Percentiles rank a stretch among this genome's conserved stretches.
phyloP scores from a whole-genome alignment of 2,113 vertebrate species.

The Gila orcuttii region DNA sequence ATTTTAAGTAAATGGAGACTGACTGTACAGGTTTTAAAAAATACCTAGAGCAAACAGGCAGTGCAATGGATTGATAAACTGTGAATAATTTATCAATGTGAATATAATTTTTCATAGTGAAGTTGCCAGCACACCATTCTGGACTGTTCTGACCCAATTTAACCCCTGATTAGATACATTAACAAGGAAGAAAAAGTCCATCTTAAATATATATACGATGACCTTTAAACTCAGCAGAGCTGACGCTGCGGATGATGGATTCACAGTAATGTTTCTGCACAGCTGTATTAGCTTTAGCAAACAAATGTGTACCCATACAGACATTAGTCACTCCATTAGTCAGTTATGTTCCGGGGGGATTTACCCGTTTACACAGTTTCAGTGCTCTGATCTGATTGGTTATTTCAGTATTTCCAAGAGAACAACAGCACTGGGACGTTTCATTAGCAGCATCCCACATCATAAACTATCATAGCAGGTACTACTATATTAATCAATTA shows the following conservation, averaged over 20 bases:
- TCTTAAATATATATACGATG: slow-evolving; percentile 14
- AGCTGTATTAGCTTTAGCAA: neutral
- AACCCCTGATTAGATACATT: neutral
- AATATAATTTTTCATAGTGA: neutral
- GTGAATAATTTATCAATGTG: neutral
- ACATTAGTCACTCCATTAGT: slow-evolving; percentile 34
- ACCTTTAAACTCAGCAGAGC: slow-evolving; percentile 1
- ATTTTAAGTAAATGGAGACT: neutral
- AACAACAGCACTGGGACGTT: neutral
- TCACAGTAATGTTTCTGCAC: neutral
- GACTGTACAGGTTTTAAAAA: neutral
- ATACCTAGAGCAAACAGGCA: neutral
- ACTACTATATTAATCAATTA: no score
- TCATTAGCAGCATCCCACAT: neutral
- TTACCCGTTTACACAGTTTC: neutral
- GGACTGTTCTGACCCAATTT: neutral
- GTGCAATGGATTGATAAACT: neutral
- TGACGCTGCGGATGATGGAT: neutral
- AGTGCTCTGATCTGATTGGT: neutral
- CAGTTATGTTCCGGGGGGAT: neutral
- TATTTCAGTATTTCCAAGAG: neutral
- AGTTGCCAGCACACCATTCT: neutral
- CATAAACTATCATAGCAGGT: neutral
- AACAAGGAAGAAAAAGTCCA: neutral
- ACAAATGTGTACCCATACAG: neutral